These are phyloP conservation scores for Aphidius colemani DNA, from an alignment of 2,888 invertebrate species.

Conservation along the genomic window DNA sequence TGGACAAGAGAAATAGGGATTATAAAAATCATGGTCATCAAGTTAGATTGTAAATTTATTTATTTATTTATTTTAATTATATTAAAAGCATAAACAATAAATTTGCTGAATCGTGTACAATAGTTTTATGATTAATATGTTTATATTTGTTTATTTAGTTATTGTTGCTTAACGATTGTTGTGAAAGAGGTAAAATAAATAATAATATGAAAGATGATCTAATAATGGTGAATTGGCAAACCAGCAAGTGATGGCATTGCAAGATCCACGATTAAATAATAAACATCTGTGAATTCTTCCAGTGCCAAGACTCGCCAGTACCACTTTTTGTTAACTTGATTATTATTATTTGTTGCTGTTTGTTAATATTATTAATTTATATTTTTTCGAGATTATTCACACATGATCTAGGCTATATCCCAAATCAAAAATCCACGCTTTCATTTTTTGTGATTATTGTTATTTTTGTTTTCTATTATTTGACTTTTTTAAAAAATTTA, in stretches of 20 bases:
- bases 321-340: constrained; percentile 33
- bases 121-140: not conserved
- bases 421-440: not conserved
- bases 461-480: too few relatives aligned
- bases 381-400: not conserved
- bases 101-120: not conserved
- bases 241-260: constrained; percentile 61
- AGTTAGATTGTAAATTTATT: too few relatives aligned
- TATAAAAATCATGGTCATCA: too few relatives aligned
- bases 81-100: not conserved
- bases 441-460: too few relatives aligned
- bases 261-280: constrained; percentile 60
- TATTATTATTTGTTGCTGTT: constrained; percentile 6
- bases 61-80: not conserved
- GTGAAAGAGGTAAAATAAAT: not conserved
- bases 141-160: not conserved
- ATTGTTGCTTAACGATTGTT: not conserved
- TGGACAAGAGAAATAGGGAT: too few relatives aligned
- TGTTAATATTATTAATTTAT: not conserved
- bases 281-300: constrained; percentile 61
- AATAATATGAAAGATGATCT: not conserved
- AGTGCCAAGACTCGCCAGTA: constrained; percentile 61
- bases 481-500: too few relatives aligned
- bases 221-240: constrained; percentile 44
- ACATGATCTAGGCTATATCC: too few relatives aligned